Percentiles rank a stretch among this genome's conserved stretches.
phyloP scores from a whole-genome alignment of 1,140 invertebrate species.

The Temnothorax longispinosus region DNA sequence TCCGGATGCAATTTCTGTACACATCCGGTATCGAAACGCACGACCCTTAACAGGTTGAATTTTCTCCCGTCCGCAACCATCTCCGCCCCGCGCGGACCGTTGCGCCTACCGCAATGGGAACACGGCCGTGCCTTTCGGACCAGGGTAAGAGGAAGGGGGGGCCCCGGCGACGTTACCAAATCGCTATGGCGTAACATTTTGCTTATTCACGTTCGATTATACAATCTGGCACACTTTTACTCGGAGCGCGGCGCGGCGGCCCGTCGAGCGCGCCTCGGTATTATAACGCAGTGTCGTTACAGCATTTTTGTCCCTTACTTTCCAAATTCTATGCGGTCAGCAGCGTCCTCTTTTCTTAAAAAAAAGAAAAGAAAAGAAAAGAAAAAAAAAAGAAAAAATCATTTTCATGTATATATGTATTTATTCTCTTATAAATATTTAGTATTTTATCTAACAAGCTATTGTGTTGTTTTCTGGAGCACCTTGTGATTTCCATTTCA shows the following conservation, averaged over 20 bases:
- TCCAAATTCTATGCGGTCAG: neutral
- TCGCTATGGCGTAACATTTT: slow-evolving; percentile 86
- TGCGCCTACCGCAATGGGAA: slow-evolving; percentile 80
- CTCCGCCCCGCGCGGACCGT: neutral
- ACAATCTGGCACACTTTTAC: slow-evolving; percentile 86
- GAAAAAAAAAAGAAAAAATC: neutral
- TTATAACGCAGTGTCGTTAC: slow-evolving; percentile 10
- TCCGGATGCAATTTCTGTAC: neutral
- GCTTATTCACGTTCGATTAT: slow-evolving; percentile 87
- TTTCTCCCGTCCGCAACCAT: slow-evolving; percentile 45
- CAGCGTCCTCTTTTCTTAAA: neutral
- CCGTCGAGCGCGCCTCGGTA: slow-evolving; percentile 45
- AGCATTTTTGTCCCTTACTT: neutral
- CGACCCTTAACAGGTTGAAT: slow-evolving; percentile 60
- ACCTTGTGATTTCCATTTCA: neutral
- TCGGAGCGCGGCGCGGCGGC: slow-evolving; percentile 64
- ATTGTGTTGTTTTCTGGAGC: neutral
- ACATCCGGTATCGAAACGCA: neutral
- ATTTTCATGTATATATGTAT: neutral
- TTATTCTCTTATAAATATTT: neutral
- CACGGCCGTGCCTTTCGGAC: slow-evolving; percentile 74
- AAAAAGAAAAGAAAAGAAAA: neutral
- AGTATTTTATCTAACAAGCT: neutral
- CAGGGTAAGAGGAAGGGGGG: slow-evolving; percentile 51
- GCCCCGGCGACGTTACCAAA: slow-evolving; percentile 83